phyloP scores from a whole-genome alignment of 2,113 vertebrate species.

The Scopus umbretta region DNA sequence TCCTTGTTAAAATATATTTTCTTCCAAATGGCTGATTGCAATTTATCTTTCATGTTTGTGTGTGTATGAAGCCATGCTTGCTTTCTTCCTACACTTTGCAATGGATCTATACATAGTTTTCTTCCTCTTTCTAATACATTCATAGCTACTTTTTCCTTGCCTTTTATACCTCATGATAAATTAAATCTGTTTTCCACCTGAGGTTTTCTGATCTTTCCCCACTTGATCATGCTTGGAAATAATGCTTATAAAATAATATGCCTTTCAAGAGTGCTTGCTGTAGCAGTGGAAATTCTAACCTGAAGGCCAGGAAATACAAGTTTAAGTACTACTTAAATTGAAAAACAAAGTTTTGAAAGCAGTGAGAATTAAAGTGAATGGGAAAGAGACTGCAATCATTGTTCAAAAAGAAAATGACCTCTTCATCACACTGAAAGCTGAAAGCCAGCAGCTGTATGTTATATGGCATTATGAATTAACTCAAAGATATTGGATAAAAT shows the following conservation, averaged over 20 bases:
- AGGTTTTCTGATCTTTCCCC: background rate
- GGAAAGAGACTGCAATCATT: background rate
- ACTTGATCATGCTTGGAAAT: background rate
- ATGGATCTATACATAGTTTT: background rate
- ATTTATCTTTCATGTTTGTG: background rate
- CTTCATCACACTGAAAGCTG: background rate
- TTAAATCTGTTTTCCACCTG: background rate
- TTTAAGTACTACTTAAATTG: background rate
- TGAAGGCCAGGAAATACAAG: background rate
- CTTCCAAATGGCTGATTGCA: background rate
- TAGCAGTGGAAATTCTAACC: background rate
- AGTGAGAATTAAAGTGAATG: background rate
- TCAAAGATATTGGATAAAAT: background rate
- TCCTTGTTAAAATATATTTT: background rate
- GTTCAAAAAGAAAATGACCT: background rate
- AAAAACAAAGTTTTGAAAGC: slow-evolving; percentile 20
- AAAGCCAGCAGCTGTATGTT: background rate
- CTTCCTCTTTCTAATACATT: background rate
- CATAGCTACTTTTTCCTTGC: background rate
- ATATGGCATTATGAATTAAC: background rate
- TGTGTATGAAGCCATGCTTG: background rate
- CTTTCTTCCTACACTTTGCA: background rate
- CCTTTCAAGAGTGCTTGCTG: background rate
- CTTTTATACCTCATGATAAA: background rate
- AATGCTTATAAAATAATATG: background rate